These are phyloP conservation scores for Psylliodes chrysocephalus DNA, from an alignment of 2,888 invertebrate genomes.

Conservation along the genomic window DNA sequence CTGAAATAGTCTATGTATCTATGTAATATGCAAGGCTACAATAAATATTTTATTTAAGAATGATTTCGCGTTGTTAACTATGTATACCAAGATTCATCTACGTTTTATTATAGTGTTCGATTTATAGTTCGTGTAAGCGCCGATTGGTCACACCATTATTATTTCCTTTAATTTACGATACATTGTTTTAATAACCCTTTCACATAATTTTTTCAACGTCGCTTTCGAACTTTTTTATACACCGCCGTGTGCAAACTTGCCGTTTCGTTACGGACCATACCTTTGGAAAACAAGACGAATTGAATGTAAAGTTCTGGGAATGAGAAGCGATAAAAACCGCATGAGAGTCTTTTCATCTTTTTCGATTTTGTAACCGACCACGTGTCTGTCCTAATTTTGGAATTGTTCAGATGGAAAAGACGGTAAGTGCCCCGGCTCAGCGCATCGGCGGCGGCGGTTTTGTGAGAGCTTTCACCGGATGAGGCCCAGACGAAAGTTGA, in stretches of 20 bases:
- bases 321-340: constrained; percentile 26
- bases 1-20: no score
- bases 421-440: constrained; percentile 20
- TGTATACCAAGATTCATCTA: no score
- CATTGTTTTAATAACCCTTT: constrained; percentile 11
- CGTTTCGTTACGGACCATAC: constrained; percentile 21
- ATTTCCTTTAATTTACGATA: no score
- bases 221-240: constrained; percentile 15
- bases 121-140: no score
- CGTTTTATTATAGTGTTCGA: no score
- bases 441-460: neutral
- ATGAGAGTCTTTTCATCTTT: constrained; percentile 15
- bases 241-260: constrained; percentile 2
- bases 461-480: constrained; percentile 38
- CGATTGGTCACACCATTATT: no score
- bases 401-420: constrained; percentile 39
- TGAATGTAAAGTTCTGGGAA: constrained; percentile 21
- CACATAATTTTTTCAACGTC: constrained; percentile 9
- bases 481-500: constrained; percentile 26
- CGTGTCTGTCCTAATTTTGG: constrained; percentile 49
- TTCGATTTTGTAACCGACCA: constrained; percentile 34
- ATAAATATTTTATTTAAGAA: no score
- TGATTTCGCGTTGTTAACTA: no score
- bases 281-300: constrained; percentile 17
- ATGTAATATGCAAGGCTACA: no score